These are phyloP conservation scores for Asobara japonica DNA, from an alignment of 1,140 invertebrate species.

Conservation along the genomic window DNA sequence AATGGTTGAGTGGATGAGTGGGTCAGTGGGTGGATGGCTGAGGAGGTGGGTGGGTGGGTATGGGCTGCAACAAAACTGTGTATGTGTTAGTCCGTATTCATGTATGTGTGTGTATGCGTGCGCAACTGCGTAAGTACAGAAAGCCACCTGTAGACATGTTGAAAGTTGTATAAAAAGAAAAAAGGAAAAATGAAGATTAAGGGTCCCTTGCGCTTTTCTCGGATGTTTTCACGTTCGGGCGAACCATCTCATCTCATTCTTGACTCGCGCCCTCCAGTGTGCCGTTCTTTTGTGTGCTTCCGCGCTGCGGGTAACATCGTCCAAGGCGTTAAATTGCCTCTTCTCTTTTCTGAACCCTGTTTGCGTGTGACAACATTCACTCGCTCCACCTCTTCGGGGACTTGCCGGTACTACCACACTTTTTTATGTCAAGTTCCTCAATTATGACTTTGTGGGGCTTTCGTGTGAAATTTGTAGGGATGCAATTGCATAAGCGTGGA, in stretches of 20 bases:
- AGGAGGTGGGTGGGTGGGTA: no score
- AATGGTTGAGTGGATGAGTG: no score
- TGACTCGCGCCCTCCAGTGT: not conserved
- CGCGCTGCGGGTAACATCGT: not conserved
- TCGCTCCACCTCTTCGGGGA: not conserved
- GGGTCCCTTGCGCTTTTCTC: conserved; percentile 1
- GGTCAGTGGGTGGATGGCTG: no score
- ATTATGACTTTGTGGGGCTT: no score
- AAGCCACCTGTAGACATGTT: no score
- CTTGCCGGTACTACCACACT: not conserved
- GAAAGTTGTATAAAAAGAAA: conserved; percentile 27
- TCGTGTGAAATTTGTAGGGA: no score
- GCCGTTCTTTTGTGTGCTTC: not conserved
- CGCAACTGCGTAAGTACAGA: no score
- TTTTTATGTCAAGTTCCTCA: no score
- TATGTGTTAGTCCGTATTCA: no score
- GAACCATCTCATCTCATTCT: not conserved
- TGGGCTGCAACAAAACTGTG: no score
- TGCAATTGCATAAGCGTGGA: no score
- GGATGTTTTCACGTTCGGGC: not conserved
- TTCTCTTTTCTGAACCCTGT: not conserved
- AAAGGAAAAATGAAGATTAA: conserved; percentile 19
- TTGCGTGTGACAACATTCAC: conserved; percentile 5
- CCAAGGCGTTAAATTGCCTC: conserved; percentile 13
- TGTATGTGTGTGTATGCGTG: no score